Evolutionary conservation across 2,797 vertebrate species (phyloP), one percentile per base, ranked within the genome.

Genomic region (Crenuchus spilurus): DNA sequence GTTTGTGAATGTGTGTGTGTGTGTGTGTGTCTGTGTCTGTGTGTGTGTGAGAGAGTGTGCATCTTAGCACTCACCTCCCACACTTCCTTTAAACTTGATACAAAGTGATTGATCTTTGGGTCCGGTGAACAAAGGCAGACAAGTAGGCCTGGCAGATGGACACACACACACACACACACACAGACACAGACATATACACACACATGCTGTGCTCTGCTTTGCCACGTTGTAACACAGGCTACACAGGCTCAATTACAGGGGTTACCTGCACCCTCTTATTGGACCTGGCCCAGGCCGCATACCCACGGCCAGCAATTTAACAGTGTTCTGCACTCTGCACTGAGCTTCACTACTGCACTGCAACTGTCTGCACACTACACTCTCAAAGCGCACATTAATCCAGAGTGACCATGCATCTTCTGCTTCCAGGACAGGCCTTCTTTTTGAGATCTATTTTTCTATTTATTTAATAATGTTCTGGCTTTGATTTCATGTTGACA

Each of bases 81-180:
- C 81, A 82, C 76, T 76, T 33, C 26, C 87, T 87, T 88, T 85
- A 86, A 87, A 89, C 84, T 86, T 87, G 85, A 88, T 78, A 31
- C 64, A 46, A 85, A 73, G 78, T 80, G 73, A 87, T 89, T 89
- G 89, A 91, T 91, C 83, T 64, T 11, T 71, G 44, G 78, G 84
- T 85, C 16, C 0, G 75, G 82, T 83, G 81, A 52, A 0, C 44
- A 82, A 86, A 83, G 86, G 76, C 81, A 82, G 41, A 26, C 75
- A 79, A 82, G 83, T 63, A 77, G 49, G 76, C 63, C 70, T 80
- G 74, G 70, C 68, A 79, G 75, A 79, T 9, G 79, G 79, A 26
- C 42, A 58, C n/a, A 20, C 31, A 4, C 18, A 11, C 65, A 73
- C 61, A 66, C 76, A 24, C 46, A 49, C 9, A 11, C 44, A 48